Percentiles rank a stretch among this genome's conserved stretches.
Evolutionary conservation across 2,888 invertebrate genomes (phyloP).

Genomic region (Meiosimyza decipiens): DNA sequence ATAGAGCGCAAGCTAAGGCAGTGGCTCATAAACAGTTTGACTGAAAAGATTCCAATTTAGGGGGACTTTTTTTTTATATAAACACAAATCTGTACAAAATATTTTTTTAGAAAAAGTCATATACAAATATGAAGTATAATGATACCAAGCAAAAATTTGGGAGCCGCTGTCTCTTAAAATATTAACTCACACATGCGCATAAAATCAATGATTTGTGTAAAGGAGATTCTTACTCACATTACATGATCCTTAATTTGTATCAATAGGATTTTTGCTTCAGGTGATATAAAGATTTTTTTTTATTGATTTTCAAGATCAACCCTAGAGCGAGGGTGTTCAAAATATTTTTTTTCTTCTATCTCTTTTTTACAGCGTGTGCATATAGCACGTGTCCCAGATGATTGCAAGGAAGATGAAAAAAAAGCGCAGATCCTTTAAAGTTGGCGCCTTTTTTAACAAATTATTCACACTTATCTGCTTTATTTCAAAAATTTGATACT

Average conservation of each 20-base stretch:
- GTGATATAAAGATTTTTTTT: slow-evolving; percentile 39
- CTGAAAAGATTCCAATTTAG: too few species aligned
- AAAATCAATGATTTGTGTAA: neutral
- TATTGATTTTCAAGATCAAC: neutral
- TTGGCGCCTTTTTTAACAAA: slow-evolving; percentile 58
- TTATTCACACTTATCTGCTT: slow-evolving; percentile 16
- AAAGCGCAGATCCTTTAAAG: slow-evolving; percentile 42
- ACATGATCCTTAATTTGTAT: slow-evolving; percentile 27
- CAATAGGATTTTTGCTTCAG: slow-evolving; percentile 54
- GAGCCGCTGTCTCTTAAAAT: too few species aligned
- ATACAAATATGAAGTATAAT: too few species aligned
- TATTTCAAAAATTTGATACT: neutral
- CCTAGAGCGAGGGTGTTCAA: slow-evolving; percentile 51
- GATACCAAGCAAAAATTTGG: too few species aligned
- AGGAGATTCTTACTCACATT: neutral
- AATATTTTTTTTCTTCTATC: too few species aligned
- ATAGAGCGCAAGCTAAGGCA: slow-evolving; percentile 40
- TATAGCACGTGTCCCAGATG: slow-evolving; percentile 55
- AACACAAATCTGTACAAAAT: too few species aligned
- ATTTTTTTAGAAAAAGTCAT: too few species aligned
- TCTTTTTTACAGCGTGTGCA: slow-evolving; percentile 23
- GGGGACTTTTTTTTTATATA: too few species aligned
- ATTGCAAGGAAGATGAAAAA: too few species aligned
- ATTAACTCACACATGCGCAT: neutral
- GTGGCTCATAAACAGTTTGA: neutral